These are phyloP conservation scores for Papilio protenor DNA, from an alignment of 2,888 invertebrate genomes.

Conservation along the genomic window DNA sequence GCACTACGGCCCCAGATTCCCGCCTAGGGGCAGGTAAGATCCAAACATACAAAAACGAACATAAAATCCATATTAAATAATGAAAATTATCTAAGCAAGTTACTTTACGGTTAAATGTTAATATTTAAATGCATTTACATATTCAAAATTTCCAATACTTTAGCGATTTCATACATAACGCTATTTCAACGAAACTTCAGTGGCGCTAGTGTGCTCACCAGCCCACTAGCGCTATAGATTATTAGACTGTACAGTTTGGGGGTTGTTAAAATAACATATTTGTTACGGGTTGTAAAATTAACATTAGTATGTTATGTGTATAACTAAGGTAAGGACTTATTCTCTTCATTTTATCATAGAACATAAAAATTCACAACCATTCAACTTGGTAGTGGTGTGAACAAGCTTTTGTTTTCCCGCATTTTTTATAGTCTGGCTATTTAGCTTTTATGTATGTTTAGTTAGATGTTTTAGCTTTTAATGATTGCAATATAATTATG, in stretches of 20 bases:
- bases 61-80: neutral
- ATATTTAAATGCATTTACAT: neutral
- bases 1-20: slow-evolving; percentile 95
- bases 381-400: slow-evolving; percentile 35
- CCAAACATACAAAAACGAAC: neutral
- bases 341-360: neutral
- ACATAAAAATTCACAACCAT: slow-evolving; percentile 22
- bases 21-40: slow-evolving; percentile 92
- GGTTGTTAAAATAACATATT: neutral
- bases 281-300: neutral
- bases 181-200: neutral
- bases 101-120: no score
- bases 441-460: slow-evolving; percentile 23
- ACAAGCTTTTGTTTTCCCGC: slow-evolving; percentile 30
- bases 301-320: neutral
- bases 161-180: neutral
- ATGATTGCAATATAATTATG: neutral
- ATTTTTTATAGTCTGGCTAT: slow-evolving; percentile 27
- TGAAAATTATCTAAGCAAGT: neutral
- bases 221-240: neutral
- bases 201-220: neutral
- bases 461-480: slow-evolving; percentile 8
- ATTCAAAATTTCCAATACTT: neutral
- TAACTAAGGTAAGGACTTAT: neutral
- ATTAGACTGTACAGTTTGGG: neutral